Evolutionary conservation across 2,888 invertebrate genomes (phyloP), one percentile per base, ranked within the genome.

Genomic region (Orchestes rusci): DNA sequence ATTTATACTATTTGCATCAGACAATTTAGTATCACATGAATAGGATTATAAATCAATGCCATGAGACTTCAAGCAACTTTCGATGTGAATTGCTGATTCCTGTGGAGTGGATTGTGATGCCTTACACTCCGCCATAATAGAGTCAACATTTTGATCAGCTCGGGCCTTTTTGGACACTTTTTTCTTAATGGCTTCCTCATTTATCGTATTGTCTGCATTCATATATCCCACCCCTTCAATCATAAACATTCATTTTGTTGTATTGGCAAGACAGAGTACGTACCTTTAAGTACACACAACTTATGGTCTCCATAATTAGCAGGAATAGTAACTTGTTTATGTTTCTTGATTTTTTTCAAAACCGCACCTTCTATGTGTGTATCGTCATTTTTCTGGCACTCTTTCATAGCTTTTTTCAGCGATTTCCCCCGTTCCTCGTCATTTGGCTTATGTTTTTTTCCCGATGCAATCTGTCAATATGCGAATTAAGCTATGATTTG

Each of bases 361-460:
- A 49, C 28, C 2, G 5, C 10, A n/a, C 33, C 31, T 23, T 50
- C 43, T n/a, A 53, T 19, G 3, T 35, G 39, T 7, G 50, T 49
- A 17, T 27, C 43, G 7, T 46, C 44, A 12, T 53, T 40, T 15
- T 33, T 39, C 28, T 53, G 53, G 43, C 53, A 53, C 30, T 45
- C 45, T 15, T 45, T 45, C 7, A 36, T 12, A 3, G 29, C 45
- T 15, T 45, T 40, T 40, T 45, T 45, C 3, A 31, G 4, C 3
- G 45, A 40, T 39, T 35, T 42, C 2, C 19, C 23, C 28, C 19
- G 34, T 27, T 39, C 36, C 17, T 45, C 45, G 10, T 40, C 35
- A 16, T 29, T 36, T 8, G 39, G 12, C 12, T 23, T 16, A 8
- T 34, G 18, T 31, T 45, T 45, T 1, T 45, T 45, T 1, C 30